Base-by-base conservation (phyloP, 2,113 vertebrate genomes). In the Melozone crissalis region DNA sequence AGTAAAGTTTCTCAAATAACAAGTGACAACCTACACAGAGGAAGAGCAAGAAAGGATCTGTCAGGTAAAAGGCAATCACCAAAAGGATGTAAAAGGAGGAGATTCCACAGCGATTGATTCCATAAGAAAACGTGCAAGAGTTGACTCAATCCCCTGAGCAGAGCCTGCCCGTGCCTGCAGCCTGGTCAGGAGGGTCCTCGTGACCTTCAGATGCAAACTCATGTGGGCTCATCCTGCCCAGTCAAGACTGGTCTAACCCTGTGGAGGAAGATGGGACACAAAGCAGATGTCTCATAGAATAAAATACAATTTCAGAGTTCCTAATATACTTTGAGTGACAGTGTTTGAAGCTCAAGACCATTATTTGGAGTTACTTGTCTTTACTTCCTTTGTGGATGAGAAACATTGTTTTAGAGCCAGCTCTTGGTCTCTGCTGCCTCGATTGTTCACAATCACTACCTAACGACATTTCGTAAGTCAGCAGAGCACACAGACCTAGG, bases 1-100 rank as follows among this genome's bases (percentile, higher is more conserved):
- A 96, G 87, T 86, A 96, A 98, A 97, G 97, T 97, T 97, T 91
- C 95, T 96, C 90, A 96, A 89, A 92, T 96, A 95, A 41, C 93
- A 78, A 96, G 89, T 96, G 97, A 97, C 97, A 97, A 90, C 86
- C 93, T 90, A 71, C 94, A 87, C 55, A 90, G 93, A 92, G 79
- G 88, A 95, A 78, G 86, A 95, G 87, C 72, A 95, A 95, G 89
- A 84, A 90, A 75, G 85, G 49, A 85, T 77, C 81, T 90, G 83
- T 65, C 94, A 87, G 89, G 68, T 63, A 88, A 89, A 95, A 96
- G 87, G 55, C 83, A 86, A 84, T 75, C 89, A 92, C 96, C 87
- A 62, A 93, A 95, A 95, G 71, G 95, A 93, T 96, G 94, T 21
- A 88, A 90, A 97, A 96, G 85, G 61, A 90, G 93, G 84, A 79